These are phyloP conservation scores for Megathymus violae DNA, from an alignment of 1,140 invertebrate species.

Conservation along the genomic window DNA sequence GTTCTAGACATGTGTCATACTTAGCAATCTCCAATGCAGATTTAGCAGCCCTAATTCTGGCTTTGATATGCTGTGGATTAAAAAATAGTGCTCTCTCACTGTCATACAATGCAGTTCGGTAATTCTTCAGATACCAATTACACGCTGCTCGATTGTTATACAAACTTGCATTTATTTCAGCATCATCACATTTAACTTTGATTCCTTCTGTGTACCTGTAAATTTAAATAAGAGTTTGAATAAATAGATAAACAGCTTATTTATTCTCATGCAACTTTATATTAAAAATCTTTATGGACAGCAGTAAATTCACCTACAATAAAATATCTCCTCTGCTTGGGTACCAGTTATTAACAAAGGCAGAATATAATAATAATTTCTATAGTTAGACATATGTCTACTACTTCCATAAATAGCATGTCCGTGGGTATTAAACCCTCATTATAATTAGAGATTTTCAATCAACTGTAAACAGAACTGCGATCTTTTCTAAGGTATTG, in stretches of 20 bases:
- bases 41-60: constrained; percentile 89
- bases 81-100: constrained; percentile 89
- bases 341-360: too few species aligned
- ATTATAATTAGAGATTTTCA: too few species aligned
- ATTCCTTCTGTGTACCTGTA: constrained; percentile 94
- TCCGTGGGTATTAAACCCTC: too few species aligned
- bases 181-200: constrained; percentile 90
- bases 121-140: constrained; percentile 94
- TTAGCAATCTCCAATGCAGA: constrained; percentile 88
- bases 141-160: constrained; percentile 96
- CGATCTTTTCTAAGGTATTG: too few species aligned
- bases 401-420: too few species aligned
- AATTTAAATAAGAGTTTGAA: constrained; percentile 2
- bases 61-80: constrained; percentile 92
- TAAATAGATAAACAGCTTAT: constrained; percentile 24
- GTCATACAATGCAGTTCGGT: constrained; percentile 84
- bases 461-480: too few species aligned
- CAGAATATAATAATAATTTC: too few species aligned
- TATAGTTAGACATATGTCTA: too few species aligned
- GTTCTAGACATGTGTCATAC: constrained; percentile 89
- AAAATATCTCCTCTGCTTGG: too few species aligned
- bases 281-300: too few species aligned
- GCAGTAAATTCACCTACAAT: too few species aligned
- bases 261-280: too few species aligned
- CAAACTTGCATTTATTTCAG: constrained; percentile 91